These are phyloP conservation scores for Oligia fasciuncula DNA, from an alignment of 2,888 invertebrate species.

Conservation along the genomic window DNA sequence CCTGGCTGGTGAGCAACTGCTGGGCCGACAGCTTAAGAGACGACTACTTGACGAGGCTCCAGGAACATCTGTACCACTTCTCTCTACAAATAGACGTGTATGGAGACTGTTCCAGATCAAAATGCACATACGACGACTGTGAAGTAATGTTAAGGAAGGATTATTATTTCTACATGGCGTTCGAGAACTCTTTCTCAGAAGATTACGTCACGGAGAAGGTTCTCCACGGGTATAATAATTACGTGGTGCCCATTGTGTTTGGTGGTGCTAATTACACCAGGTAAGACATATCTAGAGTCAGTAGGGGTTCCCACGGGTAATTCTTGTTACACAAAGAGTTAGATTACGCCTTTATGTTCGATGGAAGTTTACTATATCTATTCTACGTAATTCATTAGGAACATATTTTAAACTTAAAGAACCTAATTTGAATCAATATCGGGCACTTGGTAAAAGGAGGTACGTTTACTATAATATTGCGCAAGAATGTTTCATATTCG, in stretches of 20 bases:
- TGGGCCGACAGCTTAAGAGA: constrained; percentile 69
- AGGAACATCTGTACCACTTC: constrained; percentile 76
- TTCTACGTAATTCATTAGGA: constrained; percentile 29
- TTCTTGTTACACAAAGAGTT: constrained; percentile 12
- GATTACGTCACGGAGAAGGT: constrained; percentile 82
- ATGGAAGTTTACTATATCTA: constrained; percentile 10
- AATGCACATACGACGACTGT: constrained; percentile 70
- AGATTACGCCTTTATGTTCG: constrained; percentile 16
- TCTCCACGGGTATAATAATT: constrained; percentile 86
- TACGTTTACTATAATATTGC: background rate
- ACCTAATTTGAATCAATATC: background rate
- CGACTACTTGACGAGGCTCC: constrained; percentile 73
- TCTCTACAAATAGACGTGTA: constrained; percentile 76
- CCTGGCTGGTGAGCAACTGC: constrained; percentile 78
- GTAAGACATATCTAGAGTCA: constrained; percentile 63
- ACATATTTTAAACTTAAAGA: background rate
- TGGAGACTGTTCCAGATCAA: constrained; percentile 69
- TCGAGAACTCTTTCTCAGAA: constrained; percentile 78
- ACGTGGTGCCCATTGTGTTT: constrained; percentile 92
- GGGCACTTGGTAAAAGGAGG: background rate
- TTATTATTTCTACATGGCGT: constrained; percentile 81
- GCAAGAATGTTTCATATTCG: background rate
- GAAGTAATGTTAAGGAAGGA: constrained; percentile 71
- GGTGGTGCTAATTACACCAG: constrained; percentile 91
- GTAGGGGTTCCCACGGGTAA: constrained; percentile 52